Base-by-base conservation (phyloP, 1,140 invertebrate species). In the Nasonia vitripennis region DNA sequence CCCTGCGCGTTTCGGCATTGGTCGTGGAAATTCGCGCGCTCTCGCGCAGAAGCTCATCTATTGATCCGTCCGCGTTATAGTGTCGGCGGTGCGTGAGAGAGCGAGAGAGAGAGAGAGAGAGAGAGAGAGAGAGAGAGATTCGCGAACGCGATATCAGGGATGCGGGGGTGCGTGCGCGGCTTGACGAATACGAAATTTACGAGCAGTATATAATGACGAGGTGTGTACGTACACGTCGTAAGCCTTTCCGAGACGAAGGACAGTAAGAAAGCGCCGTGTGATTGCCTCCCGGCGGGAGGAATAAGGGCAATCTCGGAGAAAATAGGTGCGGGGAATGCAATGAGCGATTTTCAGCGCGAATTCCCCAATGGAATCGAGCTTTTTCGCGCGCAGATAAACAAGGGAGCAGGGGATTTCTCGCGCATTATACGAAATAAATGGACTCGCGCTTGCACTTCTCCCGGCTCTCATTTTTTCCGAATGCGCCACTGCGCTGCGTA, bases 21-120 rank as follows among this genome's bases (percentile, higher is more conserved):
- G 74, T 45, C 27, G 82, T 78, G 62, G 48, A 78, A 83, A 78
- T 83, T 83, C 82, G 82, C 83, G 5, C 68, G 68, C 23, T 78
- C n/a, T n/a, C 68, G 84, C 84, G 84, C 84, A 85, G 84, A 81
- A 85, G 74, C 84, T 37, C 70, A 17, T 70, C 84, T 85, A 85
- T 85, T 85, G 84, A 85, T 85, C 77, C 34, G 23, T 7, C 17
- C 2, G 27, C 2, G 27, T 17, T 62, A 62, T 62, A 62, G 55
- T 17, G 55, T 11, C 75, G 41, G 14, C 41, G 78, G 70, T 67
- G 78, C 78, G 79, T 37, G 34, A 37, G 34, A 37, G 34, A 37
- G 34, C 2, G 3, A 37, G 34, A 37, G 34, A 37, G 34, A 37
- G 34, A 37, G 34, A 37, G 34, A 37, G 34, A 37, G 34, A 37